A percentile compares a stretch with the other conserved stretches of the same genome.
Evolutionary conservation across 2,113 vertebrate species (phyloP).

Genomic region (Pithys albifrons): DNA sequence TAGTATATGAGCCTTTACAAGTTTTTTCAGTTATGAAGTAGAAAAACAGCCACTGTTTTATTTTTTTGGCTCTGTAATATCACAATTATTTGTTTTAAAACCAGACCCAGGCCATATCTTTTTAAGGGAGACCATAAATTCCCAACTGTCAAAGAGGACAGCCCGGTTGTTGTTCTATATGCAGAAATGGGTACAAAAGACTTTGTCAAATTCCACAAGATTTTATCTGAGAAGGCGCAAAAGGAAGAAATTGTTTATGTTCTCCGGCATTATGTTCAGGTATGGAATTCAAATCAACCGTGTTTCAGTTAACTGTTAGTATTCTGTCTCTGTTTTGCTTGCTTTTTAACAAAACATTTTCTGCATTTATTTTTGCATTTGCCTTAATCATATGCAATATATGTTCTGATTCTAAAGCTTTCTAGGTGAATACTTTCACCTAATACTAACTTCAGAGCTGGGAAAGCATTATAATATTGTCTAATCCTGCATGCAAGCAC

Average conservation of each 20-base stretch:
- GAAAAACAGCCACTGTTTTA: not conserved
- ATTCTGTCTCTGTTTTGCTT: not conserved
- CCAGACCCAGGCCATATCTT: constrained; percentile 88
- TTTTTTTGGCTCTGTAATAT: not conserved
- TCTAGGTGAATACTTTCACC: not conserved
- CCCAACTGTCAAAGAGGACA: constrained; percentile 79
- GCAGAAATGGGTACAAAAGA: constrained; percentile 93
- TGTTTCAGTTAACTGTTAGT: not conserved
- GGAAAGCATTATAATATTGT: not conserved
- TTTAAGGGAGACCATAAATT: constrained; percentile 91
- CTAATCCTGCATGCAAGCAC: not conserved
- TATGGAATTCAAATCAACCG: constrained; percentile 66
- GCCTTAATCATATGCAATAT: not conserved
- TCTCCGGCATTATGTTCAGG: constrained; percentile 91
- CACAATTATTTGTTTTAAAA: constrained; percentile 51
- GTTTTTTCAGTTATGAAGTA: not conserved
- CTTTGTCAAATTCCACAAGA: constrained; percentile 88
- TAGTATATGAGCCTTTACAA: not conserved
- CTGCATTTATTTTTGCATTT: not conserved
- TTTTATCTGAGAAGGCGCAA: constrained; percentile 82
- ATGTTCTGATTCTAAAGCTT: not conserved
- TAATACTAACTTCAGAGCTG: not conserved
- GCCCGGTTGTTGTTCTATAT: constrained; percentile 89
- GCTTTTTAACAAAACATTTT: not conserved
- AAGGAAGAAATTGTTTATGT: constrained; percentile 86